Evolutionary conservation across 92 coral and sea anemone species (phyloP), one percentile per base, ranked within the genome.

Genomic region (Porites cylindrica): DNA sequence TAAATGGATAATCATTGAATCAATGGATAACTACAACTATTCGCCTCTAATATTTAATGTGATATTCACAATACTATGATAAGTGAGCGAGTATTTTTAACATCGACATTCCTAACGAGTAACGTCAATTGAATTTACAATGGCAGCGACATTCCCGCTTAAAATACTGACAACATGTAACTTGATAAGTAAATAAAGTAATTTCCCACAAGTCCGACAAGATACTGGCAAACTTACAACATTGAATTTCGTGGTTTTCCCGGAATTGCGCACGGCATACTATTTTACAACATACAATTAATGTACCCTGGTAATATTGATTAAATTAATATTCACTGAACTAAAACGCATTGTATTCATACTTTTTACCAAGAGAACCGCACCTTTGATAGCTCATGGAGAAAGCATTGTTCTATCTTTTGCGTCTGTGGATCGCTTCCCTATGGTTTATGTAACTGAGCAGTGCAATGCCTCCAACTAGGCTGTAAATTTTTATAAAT

Each of bases 151-250:
- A 47, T 72, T 7, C 11, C 50, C 77, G 10, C 56, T 51, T 4
- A 52, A 75, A 19, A 19, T 20, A 53, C 20, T 43, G 54, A 70
- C 58, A 47, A 50, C 77, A 26, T 3, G 78, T 11, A 75, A 21
- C 10, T 32, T 58, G 21, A 71, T 56, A 32, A 29, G 76, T 26
- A 51, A 70, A 82, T 12, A 70, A 43, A 50, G 3, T 8, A 75
- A 21, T 50, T 21, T 20, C 12, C 67, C 21, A 7, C 14, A 10
- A 54, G 60, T 54, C 10, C 60, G 10, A 13, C 10, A 10, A 1
- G 14, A 51, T 10, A 47, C 74, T 83, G 81, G 87, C 81, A 73
- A 14, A 18, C 16, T 74, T 64, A 73, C 81, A 83, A 62, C 87
- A 83, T 83, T 12, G 58, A 73, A 38, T 38, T 38, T 38, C 47